phyloP scores from a whole-genome alignment of 1,140 invertebrate species.

The Procambarus clarkii region DNA sequence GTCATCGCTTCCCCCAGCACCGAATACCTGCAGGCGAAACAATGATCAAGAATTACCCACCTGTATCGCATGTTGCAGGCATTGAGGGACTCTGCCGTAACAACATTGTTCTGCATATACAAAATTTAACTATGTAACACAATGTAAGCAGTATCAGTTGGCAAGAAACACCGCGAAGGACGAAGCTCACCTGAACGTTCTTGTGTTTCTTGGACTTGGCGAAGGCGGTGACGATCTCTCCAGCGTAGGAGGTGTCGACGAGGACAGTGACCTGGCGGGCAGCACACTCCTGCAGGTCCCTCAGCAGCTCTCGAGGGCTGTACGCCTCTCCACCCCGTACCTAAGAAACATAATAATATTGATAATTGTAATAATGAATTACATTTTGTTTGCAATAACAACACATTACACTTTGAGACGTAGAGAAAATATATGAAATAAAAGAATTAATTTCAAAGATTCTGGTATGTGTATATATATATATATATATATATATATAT shows the following conservation, averaged over 20 bases:
- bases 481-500: too few relatives aligned
- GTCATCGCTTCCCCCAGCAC: slow-evolving; percentile 75
- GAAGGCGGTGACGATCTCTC: slow-evolving; percentile 75
- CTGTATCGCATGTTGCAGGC: too few relatives aligned
- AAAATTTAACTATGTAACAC: too few relatives aligned
- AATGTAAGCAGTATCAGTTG: too few relatives aligned
- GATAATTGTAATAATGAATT: too few relatives aligned
- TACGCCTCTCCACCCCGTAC: slow-evolving; percentile 77
- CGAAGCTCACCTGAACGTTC: slow-evolving; percentile 75
- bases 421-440: too few relatives aligned
- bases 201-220: slow-evolving; percentile 74
- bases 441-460: too few relatives aligned
- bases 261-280: slow-evolving; percentile 78
- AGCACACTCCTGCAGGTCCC: slow-evolving; percentile 77
- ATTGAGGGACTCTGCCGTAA: too few relatives aligned
- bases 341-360: slow-evolving; percentile 71
- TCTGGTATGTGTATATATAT: too few relatives aligned
- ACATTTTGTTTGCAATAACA: too few relatives aligned
- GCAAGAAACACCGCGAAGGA: neutral
- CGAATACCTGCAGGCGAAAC: slow-evolving; percentile 70
- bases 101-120: too few relatives aligned
- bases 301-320: slow-evolving; percentile 76
- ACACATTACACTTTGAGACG: too few relatives aligned
- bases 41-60: neutral
- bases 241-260: slow-evolving; percentile 78